Evolutionary conservation across 1,140 invertebrate genomes (phyloP).

Genomic region (Gonatopus flavifemur): DNA sequence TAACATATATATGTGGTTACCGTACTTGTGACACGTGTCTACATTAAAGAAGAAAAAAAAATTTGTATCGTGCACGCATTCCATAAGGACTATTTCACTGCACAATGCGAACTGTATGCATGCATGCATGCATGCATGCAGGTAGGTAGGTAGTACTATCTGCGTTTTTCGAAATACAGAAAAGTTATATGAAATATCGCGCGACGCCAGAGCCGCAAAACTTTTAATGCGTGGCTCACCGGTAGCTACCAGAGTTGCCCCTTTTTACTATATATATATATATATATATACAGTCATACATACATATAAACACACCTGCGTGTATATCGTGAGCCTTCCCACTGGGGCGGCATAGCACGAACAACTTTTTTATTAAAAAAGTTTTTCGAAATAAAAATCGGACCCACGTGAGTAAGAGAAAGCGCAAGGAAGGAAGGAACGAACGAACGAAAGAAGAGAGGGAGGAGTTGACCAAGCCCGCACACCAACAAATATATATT

Average conservation of each 20-base stretch:
- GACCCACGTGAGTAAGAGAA: constrained; percentile 12
- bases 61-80: too few relatives aligned
- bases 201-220: constrained; percentile 51
- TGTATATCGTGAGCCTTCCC: constrained; percentile 15
- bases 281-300: constrained; percentile 3
- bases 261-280: neutral
- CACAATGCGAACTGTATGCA: too few relatives aligned
- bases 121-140: too few relatives aligned
- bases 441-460: too few relatives aligned
- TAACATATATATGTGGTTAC: too few relatives aligned
- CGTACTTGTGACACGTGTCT: too few relatives aligned
- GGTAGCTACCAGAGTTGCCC: constrained; percentile 19
- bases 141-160: constrained; percentile 19
- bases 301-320: constrained; percentile 30
- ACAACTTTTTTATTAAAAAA: constrained; percentile 58
- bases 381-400: constrained; percentile 53
- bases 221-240: constrained; percentile 51
- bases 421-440: neutral
- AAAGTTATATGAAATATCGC: constrained; percentile 59
- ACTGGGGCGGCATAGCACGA: constrained; percentile 5
- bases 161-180: constrained; percentile 55
- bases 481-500: too few relatives aligned
- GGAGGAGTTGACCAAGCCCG: too few relatives aligned
- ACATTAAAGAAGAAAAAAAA: too few relatives aligned
- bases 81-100: too few relatives aligned